Evolutionary conservation across 2,888 invertebrate species (phyloP).

Genomic region (Ethmia dodecea): DNA sequence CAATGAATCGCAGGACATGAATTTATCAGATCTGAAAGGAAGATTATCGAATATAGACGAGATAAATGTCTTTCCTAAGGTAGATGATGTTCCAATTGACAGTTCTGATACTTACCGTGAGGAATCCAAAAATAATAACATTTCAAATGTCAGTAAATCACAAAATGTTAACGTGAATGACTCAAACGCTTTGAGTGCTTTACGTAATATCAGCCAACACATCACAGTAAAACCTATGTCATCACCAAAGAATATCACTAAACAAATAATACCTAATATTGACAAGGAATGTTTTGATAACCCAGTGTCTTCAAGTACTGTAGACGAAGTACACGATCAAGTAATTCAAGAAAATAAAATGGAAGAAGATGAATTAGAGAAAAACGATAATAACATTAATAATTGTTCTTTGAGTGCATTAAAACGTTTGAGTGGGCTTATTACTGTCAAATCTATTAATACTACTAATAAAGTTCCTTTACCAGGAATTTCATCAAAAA

Average conservation of each 20-base stretch:
- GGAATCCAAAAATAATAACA: no score
- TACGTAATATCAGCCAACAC: constrained; percentile 22
- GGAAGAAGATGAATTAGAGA: constrained; percentile 11
- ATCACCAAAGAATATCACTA: constrained; percentile 4
- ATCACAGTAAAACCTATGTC: constrained; percentile 16
- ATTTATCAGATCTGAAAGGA: no score
- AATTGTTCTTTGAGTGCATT: constrained; percentile 34
- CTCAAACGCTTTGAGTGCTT: constrained; percentile 16
- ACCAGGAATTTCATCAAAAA: constrained; percentile 1
- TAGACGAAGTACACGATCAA: constrained; percentile 3
- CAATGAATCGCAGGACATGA: no score
- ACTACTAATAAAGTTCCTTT: neutral
- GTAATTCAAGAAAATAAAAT: constrained; percentile 2
- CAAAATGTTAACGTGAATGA: constrained; percentile 3
- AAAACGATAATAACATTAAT: constrained; percentile 8
- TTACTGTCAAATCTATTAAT: constrained; percentile 46
- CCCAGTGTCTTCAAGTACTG: no score
- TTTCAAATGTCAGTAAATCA: no score
- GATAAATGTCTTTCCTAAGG: no score
- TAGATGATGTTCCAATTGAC: no score
- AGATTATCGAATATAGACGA: no score
- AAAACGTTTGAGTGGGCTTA: constrained; percentile 47
- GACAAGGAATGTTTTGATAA: no score
- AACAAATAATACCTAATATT: neutral
- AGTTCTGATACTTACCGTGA: no score